Conservation (phyloP, 1,140 invertebrate genomes). For the Apis cerana region DNA sequence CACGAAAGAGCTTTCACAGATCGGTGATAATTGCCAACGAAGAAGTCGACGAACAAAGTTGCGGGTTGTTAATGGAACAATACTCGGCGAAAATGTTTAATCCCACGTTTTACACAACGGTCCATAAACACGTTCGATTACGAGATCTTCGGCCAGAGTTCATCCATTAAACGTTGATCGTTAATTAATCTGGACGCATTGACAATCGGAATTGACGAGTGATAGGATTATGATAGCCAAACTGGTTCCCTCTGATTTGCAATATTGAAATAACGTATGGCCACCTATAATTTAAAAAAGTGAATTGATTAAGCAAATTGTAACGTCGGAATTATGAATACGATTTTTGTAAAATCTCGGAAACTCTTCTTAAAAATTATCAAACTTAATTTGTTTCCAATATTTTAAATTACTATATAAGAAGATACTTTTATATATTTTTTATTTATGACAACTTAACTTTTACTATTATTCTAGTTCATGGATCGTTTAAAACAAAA, state of each 20-base stretch:
- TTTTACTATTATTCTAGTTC: too few relatives aligned
- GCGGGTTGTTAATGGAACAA: neutral
- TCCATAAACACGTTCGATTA: neutral
- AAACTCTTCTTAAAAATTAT: too few relatives aligned
- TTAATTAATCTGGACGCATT: constrained; percentile 54
- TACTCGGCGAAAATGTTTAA: constrained; percentile 17
- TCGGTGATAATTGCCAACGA: constrained; percentile 27
- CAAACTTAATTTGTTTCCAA: too few relatives aligned
- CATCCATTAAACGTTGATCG: constrained; percentile 45
- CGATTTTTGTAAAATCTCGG: too few relatives aligned
- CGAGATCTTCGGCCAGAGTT: neutral
- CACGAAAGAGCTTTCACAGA: neutral
- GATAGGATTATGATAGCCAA: constrained; percentile 40
- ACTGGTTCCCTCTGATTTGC: neutral
- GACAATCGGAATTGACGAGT: constrained; percentile 30
- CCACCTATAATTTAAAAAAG: neutral
- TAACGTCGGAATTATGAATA: too few relatives aligned
- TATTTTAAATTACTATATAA: too few relatives aligned
- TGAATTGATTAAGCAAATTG: neutral
- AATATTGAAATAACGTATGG: too few relatives aligned
- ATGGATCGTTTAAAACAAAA: too few relatives aligned
- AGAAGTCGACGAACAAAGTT: constrained; percentile 23
- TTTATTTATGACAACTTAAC: too few relatives aligned
- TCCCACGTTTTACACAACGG: neutral
- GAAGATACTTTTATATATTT: too few relatives aligned